These are phyloP conservation scores for Ptilorrhoa leucosticta DNA, from an alignment of 2,113 vertebrate genomes.

Conservation along the genomic window DNA sequence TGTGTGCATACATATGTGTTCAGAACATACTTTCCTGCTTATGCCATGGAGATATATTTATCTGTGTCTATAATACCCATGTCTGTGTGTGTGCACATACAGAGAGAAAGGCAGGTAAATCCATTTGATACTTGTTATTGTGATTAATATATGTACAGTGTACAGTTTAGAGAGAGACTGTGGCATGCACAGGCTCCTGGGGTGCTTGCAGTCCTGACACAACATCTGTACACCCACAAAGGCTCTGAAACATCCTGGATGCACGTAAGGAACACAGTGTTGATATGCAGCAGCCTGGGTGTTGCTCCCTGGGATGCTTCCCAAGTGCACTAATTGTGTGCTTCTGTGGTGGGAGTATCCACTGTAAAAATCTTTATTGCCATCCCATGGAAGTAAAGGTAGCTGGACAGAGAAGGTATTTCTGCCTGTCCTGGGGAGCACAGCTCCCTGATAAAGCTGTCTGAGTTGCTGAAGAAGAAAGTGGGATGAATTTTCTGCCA, in stretches of 20 bases:
- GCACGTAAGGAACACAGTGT: accelerated
- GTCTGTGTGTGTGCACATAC: background rate
- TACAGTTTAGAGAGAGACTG: background rate
- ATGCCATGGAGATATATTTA: accelerated
- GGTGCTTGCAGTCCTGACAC: background rate
- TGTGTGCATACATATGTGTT: accelerated
- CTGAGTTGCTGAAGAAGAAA: conserved; percentile 39
- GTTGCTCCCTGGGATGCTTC: background rate
- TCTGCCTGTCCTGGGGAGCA: background rate
- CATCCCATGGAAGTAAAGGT: background rate
- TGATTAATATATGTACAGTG: background rate
- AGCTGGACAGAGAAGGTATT: background rate
- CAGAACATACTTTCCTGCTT: background rate
- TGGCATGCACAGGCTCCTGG: background rate
- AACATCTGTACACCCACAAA: background rate
- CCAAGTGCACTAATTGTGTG: background rate
- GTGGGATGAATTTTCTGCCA: conserved; percentile 32
- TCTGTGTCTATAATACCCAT: background rate
- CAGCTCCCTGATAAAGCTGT: background rate
- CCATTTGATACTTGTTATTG: background rate
- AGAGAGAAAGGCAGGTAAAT: background rate
- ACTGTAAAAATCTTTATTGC: background rate
- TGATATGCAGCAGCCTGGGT: background rate
- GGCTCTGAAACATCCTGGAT: background rate
- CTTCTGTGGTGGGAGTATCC: background rate